Conservation (phyloP, 2,888 invertebrate species). For the Galerucella calmariensis region DNA sequence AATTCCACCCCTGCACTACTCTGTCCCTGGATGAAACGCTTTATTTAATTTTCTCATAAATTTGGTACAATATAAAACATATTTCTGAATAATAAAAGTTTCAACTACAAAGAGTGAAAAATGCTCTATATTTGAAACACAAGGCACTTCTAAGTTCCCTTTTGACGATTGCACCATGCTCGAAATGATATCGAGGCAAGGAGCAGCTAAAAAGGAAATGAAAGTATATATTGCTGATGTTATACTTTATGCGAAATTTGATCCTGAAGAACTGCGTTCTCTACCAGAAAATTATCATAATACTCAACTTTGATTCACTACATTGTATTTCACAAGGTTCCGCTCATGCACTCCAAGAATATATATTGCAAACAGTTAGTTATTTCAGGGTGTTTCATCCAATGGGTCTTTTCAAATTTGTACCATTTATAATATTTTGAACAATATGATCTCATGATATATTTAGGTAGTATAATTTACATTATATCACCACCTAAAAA, state of each 20-base stretch:
- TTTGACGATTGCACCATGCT: constrained; percentile 24
- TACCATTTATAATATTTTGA: too few relatives aligned
- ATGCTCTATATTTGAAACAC: constrained; percentile 36
- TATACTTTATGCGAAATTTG: background rate
- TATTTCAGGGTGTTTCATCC: too few relatives aligned
- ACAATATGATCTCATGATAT: too few relatives aligned
- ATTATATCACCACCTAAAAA: too few relatives aligned
- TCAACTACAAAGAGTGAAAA: constrained; percentile 30
- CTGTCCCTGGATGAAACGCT: background rate
- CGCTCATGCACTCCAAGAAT: background rate
- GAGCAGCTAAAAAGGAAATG: constrained; percentile 21
- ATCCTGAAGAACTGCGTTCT: constrained; percentile 23
- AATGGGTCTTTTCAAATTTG: too few relatives aligned
- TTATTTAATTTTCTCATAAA: constrained; percentile 32
- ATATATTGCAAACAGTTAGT: too few relatives aligned
- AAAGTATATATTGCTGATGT: constrained; percentile 24
- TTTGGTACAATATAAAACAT: constrained; percentile 32
- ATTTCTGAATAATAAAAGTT: constrained; percentile 35
- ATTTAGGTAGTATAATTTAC: too few relatives aligned
- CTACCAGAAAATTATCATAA: background rate
- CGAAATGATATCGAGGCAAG: constrained; percentile 27
- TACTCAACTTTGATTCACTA: constrained; percentile 3
- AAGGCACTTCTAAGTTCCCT: constrained; percentile 36
- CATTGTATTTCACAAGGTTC: background rate
- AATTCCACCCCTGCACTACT: background rate